A percentile compares a stretch with the other conserved stretches of the same genome.
These are phyloP conservation scores for Hapalemur alaotrensis DNA, from an alignment of 2,797 vertebrate genomes.

Conservation along the genomic window DNA sequence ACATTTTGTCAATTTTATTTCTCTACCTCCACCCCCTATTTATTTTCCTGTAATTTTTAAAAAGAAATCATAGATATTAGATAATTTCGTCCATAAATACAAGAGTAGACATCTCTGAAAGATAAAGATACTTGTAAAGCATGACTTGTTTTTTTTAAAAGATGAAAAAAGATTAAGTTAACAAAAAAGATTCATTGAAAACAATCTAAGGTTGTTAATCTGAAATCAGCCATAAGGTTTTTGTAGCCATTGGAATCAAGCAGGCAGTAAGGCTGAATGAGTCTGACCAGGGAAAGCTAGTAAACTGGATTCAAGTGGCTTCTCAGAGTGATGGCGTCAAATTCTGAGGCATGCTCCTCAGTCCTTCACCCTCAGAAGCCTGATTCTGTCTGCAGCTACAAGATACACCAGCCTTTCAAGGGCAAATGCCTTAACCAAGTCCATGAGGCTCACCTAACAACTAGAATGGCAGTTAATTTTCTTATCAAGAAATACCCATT, in stretches of 20 bases:
- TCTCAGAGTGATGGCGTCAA: background rate
- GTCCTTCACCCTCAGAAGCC: background rate
- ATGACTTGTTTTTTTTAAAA: background rate
- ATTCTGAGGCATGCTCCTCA: background rate
- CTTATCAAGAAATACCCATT: background rate
- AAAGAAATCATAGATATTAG: background rate
- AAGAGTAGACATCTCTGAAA: background rate
- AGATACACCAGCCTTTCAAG: background rate
- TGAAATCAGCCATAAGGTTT: background rate
- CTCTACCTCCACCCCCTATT: background rate
- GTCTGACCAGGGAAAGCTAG: background rate
- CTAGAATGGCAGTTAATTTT: background rate
- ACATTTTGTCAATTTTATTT: background rate
- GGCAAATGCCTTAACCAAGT: background rate
- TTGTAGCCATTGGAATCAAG: background rate
- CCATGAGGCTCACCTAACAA: background rate
- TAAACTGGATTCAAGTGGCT: background rate
- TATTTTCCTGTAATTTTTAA: background rate
- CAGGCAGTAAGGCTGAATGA: background rate
- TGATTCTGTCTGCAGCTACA: background rate
- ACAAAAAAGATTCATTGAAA: background rate
- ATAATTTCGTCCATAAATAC: background rate
- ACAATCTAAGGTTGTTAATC: background rate
- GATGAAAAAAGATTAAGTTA: background rate
- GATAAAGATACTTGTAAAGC: background rate